phyloP scores from a whole-genome alignment of 2,113 vertebrate species.

The Scomber japonicus region DNA sequence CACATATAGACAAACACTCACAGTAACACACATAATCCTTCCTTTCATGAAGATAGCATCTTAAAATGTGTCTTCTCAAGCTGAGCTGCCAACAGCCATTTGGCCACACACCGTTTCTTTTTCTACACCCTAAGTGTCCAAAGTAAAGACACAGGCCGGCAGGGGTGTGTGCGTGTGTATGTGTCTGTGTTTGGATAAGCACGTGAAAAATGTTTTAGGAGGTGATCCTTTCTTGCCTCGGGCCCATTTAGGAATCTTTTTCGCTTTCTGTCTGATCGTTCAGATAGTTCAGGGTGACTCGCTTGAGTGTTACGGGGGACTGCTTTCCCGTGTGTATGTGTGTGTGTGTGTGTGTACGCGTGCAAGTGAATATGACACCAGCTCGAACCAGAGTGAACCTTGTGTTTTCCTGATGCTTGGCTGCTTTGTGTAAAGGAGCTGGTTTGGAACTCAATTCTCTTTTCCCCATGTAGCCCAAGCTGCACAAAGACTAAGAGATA shows the following conservation, averaged over 20 bases:
- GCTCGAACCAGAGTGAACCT: constrained; percentile 52
- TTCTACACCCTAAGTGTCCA: constrained; percentile 70
- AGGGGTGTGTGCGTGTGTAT: constrained; percentile 50
- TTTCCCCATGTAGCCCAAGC: constrained; percentile 47
- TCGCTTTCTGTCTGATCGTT: constrained; percentile 73
- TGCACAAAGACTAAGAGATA: constrained; percentile 49
- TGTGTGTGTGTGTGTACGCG: constrained; percentile 22
- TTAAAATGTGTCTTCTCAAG: constrained; percentile 79
- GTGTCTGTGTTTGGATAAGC: constrained; percentile 79
- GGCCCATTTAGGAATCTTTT: constrained; percentile 76
- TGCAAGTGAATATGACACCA: constrained; percentile 73
- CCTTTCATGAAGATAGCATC: constrained; percentile 83
- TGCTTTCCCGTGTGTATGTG: constrained; percentile 56
- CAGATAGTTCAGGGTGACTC: constrained; percentile 85
- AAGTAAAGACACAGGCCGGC: constrained; percentile 55
- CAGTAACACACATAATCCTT: constrained; percentile 71
- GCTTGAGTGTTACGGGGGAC: constrained; percentile 79
- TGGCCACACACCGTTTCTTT: constrained; percentile 77
- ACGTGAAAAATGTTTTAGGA: constrained; percentile 78
- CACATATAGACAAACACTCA: constrained; percentile 16
- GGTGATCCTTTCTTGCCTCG: constrained; percentile 72
- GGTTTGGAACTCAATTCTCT: constrained; percentile 68
- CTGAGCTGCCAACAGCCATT: constrained; percentile 66
- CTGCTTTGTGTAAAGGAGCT: constrained; percentile 73
- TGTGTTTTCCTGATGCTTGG: constrained; percentile 65